Conservation (phyloP, 1,140 invertebrate species). For the Trachymyrmex septentrionalis region DNA sequence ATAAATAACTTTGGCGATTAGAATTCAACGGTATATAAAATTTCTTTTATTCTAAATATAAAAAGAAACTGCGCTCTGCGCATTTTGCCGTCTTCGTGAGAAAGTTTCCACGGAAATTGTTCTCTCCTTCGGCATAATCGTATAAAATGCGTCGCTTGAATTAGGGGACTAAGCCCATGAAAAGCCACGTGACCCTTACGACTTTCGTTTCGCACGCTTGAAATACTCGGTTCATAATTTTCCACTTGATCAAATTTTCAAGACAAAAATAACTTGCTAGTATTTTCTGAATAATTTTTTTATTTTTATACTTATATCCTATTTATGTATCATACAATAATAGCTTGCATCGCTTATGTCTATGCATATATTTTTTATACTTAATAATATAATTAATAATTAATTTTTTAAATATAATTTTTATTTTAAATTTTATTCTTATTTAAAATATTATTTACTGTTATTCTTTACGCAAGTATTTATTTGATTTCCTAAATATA, state of each 20-base stretch:
- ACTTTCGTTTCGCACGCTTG: constrained; percentile 52
- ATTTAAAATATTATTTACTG: not conserved
- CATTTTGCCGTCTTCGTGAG: constrained; percentile 21
- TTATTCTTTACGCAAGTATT: not conserved
- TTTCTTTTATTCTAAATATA: constrained; percentile 4
- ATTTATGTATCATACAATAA: not conserved
- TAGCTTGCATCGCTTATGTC: no score
- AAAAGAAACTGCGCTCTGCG: not conserved
- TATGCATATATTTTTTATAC: not conserved
- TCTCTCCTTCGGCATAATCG: constrained; percentile 41
- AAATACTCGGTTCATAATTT: constrained; percentile 10
- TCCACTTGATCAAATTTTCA: constrained; percentile 30
- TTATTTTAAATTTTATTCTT: not conserved
- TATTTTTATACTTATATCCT: not conserved
- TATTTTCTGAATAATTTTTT: not conserved
- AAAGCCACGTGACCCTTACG: constrained; percentile 27
- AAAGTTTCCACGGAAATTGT: constrained; percentile 54
- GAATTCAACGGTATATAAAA: not conserved
- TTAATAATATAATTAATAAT: not conserved
- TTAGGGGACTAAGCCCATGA: constrained; percentile 39
- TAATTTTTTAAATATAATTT: not conserved
- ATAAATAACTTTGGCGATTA: not conserved
- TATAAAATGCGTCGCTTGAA: constrained; percentile 25
- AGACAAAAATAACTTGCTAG: not conserved
- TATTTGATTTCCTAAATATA: not conserved